Evolutionary conservation across 2,888 invertebrate genomes (phyloP).

Genomic region (Nemotelus pantherinus): DNA sequence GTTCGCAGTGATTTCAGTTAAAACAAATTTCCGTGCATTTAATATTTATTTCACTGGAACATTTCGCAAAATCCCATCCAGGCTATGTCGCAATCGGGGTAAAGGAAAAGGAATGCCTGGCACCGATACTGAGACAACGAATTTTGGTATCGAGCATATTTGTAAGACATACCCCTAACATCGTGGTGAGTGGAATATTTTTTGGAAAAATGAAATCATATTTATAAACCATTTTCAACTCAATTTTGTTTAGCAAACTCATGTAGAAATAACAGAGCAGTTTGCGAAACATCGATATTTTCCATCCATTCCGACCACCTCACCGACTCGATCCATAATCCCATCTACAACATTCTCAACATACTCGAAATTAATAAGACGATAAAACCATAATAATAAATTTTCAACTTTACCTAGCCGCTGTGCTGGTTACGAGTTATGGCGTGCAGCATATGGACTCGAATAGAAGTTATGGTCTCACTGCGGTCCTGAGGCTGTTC

Average conservation of each 20-base stretch:
- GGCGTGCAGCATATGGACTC: constrained; percentile 26
- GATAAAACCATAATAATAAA: constrained; percentile 49
- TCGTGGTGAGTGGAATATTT: no score
- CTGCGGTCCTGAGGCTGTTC: not conserved
- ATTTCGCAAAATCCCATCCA: not conserved
- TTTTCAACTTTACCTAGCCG: constrained; percentile 34
- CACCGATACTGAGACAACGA: not conserved
- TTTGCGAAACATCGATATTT: no score
- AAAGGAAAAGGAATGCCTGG: not conserved
- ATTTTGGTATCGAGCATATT: not conserved
- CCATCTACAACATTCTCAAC: not conserved
- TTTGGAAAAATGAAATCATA: no score
- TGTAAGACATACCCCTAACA: not conserved
- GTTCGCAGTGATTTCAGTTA: not conserved
- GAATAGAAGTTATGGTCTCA: constrained; percentile 2
- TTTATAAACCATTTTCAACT: no score
- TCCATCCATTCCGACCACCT: no score
- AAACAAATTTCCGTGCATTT: constrained; percentile 30
- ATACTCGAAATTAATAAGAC: constrained; percentile 47
- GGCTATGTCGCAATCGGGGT: not conserved
- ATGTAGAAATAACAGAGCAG: no score
- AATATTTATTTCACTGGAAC: constrained; percentile 25
- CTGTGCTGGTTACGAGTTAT: constrained; percentile 38
- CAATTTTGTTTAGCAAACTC: no score
- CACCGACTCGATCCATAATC: no score